phyloP scores from a whole-genome alignment of 2,888 invertebrate genomes.

The Gerris lacustris region DNA sequence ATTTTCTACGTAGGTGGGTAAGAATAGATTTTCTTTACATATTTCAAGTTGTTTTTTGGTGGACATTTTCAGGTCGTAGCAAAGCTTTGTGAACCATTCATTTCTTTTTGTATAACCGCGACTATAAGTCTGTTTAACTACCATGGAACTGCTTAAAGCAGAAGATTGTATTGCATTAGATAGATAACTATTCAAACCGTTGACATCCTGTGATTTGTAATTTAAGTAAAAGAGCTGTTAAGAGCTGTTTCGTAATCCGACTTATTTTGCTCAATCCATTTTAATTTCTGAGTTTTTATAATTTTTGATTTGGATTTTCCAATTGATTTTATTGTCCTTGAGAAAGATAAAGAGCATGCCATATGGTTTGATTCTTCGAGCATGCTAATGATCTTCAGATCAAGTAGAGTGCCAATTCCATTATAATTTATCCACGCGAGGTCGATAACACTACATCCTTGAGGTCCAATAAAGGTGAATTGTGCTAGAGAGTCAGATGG shows the following conservation, averaged over 20 bases:
- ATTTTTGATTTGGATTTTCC: neutral
- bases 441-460: neutral
- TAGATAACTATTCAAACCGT: neutral
- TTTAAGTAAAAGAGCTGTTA: neutral
- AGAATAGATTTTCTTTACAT: slow-evolving; percentile 1
- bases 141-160: neutral
- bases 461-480: neutral
- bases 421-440: neutral
- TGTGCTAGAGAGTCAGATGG: neutral
- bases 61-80: neutral
- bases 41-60: neutral
- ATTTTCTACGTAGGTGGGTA: neutral
- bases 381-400: neutral
- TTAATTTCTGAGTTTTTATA: neutral
- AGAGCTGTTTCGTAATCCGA: neutral
- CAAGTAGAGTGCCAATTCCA: neutral
- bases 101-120: neutral
- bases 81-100: neutral
- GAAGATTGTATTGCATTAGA: neutral
- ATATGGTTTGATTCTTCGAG: neutral
- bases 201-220: neutral
- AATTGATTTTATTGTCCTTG: neutral
- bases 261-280: neutral
- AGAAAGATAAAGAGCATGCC: neutral
- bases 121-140: neutral